phyloP scores from a whole-genome alignment of 2,113 vertebrate genomes.

The human region DNA sequence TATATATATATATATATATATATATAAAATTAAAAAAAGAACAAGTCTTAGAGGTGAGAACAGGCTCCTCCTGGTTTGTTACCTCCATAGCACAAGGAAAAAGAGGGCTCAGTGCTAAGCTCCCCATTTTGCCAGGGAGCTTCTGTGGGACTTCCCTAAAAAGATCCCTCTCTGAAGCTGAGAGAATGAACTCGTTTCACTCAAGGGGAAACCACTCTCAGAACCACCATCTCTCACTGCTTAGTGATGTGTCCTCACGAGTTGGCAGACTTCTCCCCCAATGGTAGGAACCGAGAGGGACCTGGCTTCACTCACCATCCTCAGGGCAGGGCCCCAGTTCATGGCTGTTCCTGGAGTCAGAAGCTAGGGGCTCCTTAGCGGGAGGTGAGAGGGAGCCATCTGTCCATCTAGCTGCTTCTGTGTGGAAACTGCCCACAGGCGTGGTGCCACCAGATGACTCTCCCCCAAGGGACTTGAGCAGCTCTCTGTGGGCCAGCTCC shows the following conservation, averaged over 20 bases:
- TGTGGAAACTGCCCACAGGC: conserved; percentile 41
- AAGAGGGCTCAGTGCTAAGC: neutral
- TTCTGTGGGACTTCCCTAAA: neutral
- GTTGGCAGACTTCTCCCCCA: neutral
- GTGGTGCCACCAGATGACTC: conserved; percentile 2
- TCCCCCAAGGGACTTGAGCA: conserved; percentile 70
- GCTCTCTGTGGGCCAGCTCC: conserved; percentile 80
- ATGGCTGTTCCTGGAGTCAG: neutral
- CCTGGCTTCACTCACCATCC: conserved; percentile 24
- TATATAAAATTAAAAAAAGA: no score
- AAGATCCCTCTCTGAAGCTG: neutral
- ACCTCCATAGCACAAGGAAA: neutral
- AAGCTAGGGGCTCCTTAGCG: conserved; percentile 3
- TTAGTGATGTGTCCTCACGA: neutral
- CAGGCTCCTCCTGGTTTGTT: neutral
- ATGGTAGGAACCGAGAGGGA: no score
- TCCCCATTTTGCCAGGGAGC: neutral
- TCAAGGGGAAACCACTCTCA: neutral
- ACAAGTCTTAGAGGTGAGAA: neutral
- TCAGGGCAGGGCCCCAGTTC: neutral
- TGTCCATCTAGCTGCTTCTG: neutral
- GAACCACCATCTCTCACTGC: no score
- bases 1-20: fast-evolving
- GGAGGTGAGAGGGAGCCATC: conserved; percentile 32
- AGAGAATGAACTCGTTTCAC: neutral